phyloP scores from a whole-genome alignment of 2,113 vertebrate species.

The Pagrus major region DNA sequence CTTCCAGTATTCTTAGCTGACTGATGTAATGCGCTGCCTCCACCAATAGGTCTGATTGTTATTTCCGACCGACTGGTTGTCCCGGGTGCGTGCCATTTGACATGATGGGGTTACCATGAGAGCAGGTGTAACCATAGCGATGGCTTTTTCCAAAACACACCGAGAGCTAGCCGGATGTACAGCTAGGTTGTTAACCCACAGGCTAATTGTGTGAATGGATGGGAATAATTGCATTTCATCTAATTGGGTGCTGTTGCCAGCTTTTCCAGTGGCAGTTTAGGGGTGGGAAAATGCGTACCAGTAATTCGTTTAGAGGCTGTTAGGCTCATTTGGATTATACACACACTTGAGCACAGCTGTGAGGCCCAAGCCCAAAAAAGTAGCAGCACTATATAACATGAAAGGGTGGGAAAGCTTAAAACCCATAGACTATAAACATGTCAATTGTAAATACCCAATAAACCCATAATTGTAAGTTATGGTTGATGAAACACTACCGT shows the following conservation, averaged over 20 bases:
- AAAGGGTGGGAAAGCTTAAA: conserved; percentile 50
- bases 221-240: conserved; percentile 80
- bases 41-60: conserved; percentile 53
- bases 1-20: conserved; percentile 38
- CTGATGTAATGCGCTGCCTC: conserved; percentile 55
- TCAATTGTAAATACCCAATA: conserved; percentile 49
- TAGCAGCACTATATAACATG: conserved; percentile 49
- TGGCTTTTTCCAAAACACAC: conserved; percentile 68
- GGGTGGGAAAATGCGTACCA: conserved; percentile 67
- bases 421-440: conserved; percentile 45
- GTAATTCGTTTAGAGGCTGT: conserved; percentile 79
- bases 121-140: conserved; percentile 67
- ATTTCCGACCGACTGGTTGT: conserved; percentile 48
- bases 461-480: conserved; percentile 31
- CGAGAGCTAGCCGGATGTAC: conserved; percentile 41
- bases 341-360: conserved; percentile 78
- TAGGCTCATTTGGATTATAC: conserved; percentile 79
- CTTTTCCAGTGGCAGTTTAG: conserved; percentile 77
- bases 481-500: conserved; percentile 20
- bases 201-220: conserved; percentile 80
- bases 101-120: conserved; percentile 44
- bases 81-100: conserved; percentile 58
- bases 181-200: conserved; percentile 72
- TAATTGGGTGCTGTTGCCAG: conserved; percentile 79
- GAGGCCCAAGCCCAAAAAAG: conserved; percentile 71